These are phyloP conservation scores for Eurytoma californica DNA, from an alignment of 2,888 invertebrate genomes.

Conservation along the genomic window DNA sequence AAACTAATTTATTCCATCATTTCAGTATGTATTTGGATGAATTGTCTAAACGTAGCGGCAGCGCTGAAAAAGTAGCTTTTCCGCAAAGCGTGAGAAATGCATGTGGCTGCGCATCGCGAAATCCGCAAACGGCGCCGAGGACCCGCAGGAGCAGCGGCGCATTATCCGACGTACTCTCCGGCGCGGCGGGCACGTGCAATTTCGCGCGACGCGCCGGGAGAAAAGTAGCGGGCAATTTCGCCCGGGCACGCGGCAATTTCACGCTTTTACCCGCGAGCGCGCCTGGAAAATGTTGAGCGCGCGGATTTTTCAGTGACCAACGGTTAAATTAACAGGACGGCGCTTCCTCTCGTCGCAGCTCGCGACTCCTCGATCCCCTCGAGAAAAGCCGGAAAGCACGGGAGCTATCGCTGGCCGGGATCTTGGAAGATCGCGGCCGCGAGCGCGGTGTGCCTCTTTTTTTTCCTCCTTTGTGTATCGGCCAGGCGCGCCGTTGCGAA, in stretches of 20 bases:
- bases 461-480: constrained; percentile 3
- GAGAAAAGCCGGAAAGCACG: background rate
- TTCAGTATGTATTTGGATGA: too few species aligned
- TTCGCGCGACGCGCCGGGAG: constrained; percentile 48
- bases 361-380: constrained; percentile 17
- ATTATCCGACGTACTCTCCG: constrained; percentile 63
- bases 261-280: constrained; percentile 68
- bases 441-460: too few species aligned
- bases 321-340: constrained; percentile 35
- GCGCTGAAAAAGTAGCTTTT: constrained; percentile 1
- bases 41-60: background rate
- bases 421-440: too few species aligned
- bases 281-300: constrained; percentile 65
- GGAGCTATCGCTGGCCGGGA: too few species aligned
- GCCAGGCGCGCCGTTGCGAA: constrained; percentile 26
- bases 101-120: too few species aligned
- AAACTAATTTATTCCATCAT: too few species aligned
- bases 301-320: constrained; percentile 53
- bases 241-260: constrained; percentile 66
- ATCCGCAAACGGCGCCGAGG: background rate
- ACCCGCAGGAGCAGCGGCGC: constrained; percentile 29
- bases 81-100: too few species aligned
- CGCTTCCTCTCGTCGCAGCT: too few species aligned
- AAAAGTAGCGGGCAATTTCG: constrained; percentile 62
- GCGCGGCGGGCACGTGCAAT: constrained; percentile 63